Conservation (phyloP, 1,140 invertebrate species). For the Drosophila repletoides region DNA sequence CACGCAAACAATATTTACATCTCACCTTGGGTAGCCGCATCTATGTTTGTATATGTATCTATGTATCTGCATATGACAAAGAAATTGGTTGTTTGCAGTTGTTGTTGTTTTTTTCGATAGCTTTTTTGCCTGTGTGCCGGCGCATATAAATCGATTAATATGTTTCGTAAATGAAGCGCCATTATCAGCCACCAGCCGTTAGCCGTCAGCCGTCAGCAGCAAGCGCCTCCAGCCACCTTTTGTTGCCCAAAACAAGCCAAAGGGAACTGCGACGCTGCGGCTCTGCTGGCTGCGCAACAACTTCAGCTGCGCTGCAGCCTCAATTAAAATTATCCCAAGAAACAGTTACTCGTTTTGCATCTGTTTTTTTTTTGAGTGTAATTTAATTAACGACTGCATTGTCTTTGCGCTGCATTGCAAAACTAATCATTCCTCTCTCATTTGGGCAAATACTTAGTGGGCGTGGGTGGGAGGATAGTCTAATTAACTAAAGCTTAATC, state of each 20-base stretch:
- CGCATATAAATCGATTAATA: conserved; percentile 79
- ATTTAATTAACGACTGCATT: conserved; percentile 40
- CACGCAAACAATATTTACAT: conserved; percentile 48
- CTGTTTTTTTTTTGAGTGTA: not conserved
- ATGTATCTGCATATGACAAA: conserved; percentile 28
- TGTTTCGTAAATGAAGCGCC: conserved; percentile 72
- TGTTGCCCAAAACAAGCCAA: conserved; percentile 20
- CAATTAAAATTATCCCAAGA: conserved; percentile 49
- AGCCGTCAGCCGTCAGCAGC: not conserved
- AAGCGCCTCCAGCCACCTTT: not conserved
- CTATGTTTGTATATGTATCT: not conserved
- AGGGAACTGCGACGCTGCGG: conserved; percentile 38
- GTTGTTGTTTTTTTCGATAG: conserved; percentile 1
- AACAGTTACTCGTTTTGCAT: not conserved
- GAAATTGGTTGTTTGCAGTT: conserved; percentile 33
- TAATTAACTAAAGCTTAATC: conserved; percentile 28
- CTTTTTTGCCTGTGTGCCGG: conserved; percentile 48
- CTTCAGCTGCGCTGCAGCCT: not conserved
- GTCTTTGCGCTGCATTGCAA: conserved; percentile 9
- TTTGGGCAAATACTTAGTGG: conserved; percentile 7
- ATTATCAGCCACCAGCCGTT: conserved; percentile 48
- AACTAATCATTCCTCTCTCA: not conserved
- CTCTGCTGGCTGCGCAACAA: conserved; percentile 42
- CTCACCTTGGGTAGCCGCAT: conserved; percentile 59
- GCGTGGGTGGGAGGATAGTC: conserved; percentile 23